Percentiles rank a stretch among this genome's conserved stretches.
Conservation (phyloP, 2,113 vertebrate genomes). For the Lagopus muta region DNA sequence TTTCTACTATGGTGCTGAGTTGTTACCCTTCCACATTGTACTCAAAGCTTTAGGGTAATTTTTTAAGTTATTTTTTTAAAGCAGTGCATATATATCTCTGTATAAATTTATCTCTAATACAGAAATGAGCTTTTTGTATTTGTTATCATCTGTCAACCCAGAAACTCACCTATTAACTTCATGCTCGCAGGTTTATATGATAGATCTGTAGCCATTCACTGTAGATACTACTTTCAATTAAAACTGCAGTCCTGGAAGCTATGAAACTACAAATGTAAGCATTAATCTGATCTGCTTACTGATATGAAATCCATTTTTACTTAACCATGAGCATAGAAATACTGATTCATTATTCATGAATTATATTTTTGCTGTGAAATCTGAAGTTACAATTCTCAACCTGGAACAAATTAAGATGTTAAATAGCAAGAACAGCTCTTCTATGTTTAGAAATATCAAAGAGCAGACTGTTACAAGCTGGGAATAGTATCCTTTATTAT, state of each 20-base stretch:
- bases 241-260: not conserved
- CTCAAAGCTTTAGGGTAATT: not conserved
- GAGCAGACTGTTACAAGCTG: not conserved
- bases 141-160: not conserved
- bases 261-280: constrained; percentile 31
- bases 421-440: constrained; percentile 7
- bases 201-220: not conserved
- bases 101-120: not conserved
- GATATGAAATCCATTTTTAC: constrained; percentile 49
- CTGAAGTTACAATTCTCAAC: constrained; percentile 43
- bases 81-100: not conserved
- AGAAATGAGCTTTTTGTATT: not conserved
- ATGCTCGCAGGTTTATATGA: not conserved
- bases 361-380: constrained; percentile 51
- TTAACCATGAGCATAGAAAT: constrained; percentile 15
- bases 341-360: constrained; percentile 35
- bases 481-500: not conserved
- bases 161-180: constrained; percentile 8
- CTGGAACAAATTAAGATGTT: constrained; percentile 70
- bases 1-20: not conserved
- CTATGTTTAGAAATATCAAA: not conserved
- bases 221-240: constrained; percentile 15
- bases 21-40: not conserved
- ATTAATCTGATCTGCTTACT: constrained; percentile 31
- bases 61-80: not conserved